Conservation (phyloP, 2,113 vertebrate species). For the Pyrgilauda ruficollis region DNA sequence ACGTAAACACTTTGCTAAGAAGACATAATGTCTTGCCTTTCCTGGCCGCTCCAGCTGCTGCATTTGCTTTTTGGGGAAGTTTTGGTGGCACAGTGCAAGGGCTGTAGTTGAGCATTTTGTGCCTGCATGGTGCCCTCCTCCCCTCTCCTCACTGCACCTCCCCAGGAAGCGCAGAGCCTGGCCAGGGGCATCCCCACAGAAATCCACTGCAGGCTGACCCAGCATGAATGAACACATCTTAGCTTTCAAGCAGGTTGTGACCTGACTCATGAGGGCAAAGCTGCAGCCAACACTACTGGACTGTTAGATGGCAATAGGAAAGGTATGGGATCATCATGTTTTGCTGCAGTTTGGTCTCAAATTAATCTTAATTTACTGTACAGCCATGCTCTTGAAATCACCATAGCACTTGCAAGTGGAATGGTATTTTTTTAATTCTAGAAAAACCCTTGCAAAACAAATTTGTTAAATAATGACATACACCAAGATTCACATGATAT, state of each 20-base stretch:
- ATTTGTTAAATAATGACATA: not conserved
- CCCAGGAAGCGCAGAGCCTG: not conserved
- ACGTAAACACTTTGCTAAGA: not conserved
- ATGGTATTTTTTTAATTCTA: not conserved
- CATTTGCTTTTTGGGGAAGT: not conserved
- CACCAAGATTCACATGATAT: not conserved
- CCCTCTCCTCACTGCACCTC: accelerated
- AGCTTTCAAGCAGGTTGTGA: not conserved
- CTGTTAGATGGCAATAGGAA: not conserved
- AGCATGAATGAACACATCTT: not conserved
- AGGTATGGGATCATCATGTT: not conserved
- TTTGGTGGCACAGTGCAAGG: not conserved
- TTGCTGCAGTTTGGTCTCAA: not conserved
- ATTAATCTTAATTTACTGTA: not conserved
- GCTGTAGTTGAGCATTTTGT: not conserved
- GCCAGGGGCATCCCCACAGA: not conserved
- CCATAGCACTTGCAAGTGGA: not conserved
- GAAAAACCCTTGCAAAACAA: not conserved
- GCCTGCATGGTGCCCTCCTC: not conserved
- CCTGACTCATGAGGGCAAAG: not conserved
- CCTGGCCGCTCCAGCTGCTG: not conserved
- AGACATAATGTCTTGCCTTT: not conserved
- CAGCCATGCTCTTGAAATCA: not conserved
- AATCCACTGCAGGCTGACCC: not conserved
- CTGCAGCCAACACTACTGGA: not conserved